A percentile compares a stretch with the other conserved stretches of the same genome.
phyloP scores from a whole-genome alignment of 2,113 vertebrate species.

The Pseudorhombus dupliciocellatus region DNA sequence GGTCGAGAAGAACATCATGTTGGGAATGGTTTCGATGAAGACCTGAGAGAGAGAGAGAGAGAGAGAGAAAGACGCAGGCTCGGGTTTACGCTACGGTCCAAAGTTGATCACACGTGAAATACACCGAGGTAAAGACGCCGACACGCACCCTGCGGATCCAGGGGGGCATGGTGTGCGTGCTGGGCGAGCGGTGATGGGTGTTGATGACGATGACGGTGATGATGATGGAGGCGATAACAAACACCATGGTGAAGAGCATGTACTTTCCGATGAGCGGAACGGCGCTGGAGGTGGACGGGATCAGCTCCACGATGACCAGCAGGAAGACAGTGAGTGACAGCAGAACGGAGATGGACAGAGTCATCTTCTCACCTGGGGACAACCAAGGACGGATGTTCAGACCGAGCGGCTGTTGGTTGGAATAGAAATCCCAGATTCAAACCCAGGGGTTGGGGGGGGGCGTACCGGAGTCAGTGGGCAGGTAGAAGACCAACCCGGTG shows the following conservation, averaged over 20 bases:
- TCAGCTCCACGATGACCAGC: slow-evolving; percentile 97
- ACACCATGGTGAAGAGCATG: slow-evolving; percentile 99
- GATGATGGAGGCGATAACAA: slow-evolving; percentile 96
- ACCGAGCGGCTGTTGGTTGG: too few species aligned
- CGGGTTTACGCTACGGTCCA: background rate
- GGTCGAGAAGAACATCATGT: slow-evolving; percentile 98
- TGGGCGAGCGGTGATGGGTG: slow-evolving; percentile 96
- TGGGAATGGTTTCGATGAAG: slow-evolving; percentile 97
- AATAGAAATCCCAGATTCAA: too few species aligned
- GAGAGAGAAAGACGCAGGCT: background rate
- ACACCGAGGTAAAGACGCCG: background rate
- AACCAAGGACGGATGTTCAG: background rate
- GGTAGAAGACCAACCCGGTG: slow-evolving; percentile 95
- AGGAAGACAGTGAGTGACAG: slow-evolving; percentile 97
- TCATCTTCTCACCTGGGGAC: slow-evolving; percentile 95
- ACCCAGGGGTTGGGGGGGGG: background rate
- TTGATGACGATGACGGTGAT: slow-evolving; percentile 98
- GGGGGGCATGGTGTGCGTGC: slow-evolving; percentile 93
- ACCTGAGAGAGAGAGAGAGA: slow-evolving; percentile 86
- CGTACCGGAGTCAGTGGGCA: slow-evolving; percentile 96
- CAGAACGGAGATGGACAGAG: slow-evolving; percentile 95
- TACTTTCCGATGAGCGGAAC: slow-evolving; percentile 98
- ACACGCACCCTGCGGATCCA: slow-evolving; percentile 93
- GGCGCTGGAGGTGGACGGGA: slow-evolving; percentile 95
- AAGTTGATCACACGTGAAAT: background rate